Evolutionary conservation across 2,797 vertebrate genomes (phyloP), one percentile per base, ranked within the genome.

Genomic region (Eulemur albifrons): DNA sequence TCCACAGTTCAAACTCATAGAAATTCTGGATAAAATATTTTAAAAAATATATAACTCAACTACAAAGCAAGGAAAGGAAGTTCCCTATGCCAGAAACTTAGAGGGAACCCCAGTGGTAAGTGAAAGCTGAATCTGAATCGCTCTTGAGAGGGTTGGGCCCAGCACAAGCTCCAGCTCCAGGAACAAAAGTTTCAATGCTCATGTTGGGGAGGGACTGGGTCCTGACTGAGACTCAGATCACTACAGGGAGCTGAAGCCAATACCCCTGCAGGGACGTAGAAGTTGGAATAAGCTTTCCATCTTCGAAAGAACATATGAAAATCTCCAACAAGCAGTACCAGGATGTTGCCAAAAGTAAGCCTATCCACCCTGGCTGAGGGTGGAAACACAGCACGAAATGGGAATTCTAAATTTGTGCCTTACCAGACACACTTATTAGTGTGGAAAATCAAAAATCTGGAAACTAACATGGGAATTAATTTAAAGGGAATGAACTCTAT

Each of bases 1-100:
- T 90, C 59, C 70, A 73, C 11, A 83, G n/a, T 82, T 94, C 83
- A 96, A 95, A 93, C 11, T 81, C 69, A 75, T 32, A 86, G 73
- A 90, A 88, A 90, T 88, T 92, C 48, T 84, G 75, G 13, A 85
- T 73, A 90, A 85, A 93, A 65, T n/a, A 77, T 86, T 86, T 89
- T 57, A 8, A 5, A 54, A 77, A 90, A 86, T 70, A 80, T 2
- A 88, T 65, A 92, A 90, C 54, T 43, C 83, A 80, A 52, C 20
- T 85, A 88, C 50, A 75, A 96, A 93, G 35, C 43, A 96, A 95
- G 45, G 17, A 77, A 63, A 50, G 54, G 9, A 93, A 95, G 69
- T 70, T 18, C n/a, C n/a, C 23, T 70, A 25, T 70, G 50, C 57
- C 52, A 89, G 63, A 88, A 94, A 88, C 80, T 93, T 57, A 65